Evolutionary conservation across 2,113 vertebrate genomes (phyloP).

Genomic region (Cromileptes altivelis): DNA sequence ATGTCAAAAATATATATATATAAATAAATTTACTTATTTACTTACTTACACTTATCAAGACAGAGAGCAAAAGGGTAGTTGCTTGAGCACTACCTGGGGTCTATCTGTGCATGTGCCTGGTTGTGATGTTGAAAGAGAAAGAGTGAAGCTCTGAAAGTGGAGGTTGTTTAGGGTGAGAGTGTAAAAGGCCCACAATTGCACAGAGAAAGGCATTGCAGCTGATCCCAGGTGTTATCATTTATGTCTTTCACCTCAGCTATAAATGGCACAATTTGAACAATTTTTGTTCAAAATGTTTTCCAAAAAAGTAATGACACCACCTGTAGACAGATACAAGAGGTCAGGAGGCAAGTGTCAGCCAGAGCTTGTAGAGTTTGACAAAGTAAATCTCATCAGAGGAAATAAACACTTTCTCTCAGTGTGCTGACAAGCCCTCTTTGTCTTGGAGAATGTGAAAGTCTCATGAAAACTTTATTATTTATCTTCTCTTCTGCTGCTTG

Average conservation of each 20-base stretch:
- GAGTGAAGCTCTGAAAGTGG: conserved; percentile 10
- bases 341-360: conserved; percentile 56
- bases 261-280: conserved; percentile 23
- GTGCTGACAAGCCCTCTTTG: conserved; percentile 63
- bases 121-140: conserved; percentile 9
- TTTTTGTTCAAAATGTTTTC: background rate
- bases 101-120: too few species aligned
- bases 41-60: too few species aligned
- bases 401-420: conserved; percentile 55
- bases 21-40: too few species aligned
- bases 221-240: conserved; percentile 32
- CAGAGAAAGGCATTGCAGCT: conserved; percentile 9
- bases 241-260: conserved; percentile 11
- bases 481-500: conserved; percentile 48
- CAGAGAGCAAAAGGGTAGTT: too few species aligned
- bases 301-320: conserved; percentile 33
- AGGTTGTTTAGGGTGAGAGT: conserved; percentile 7
- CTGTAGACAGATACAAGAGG: conserved; percentile 51
- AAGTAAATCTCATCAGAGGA: conserved; percentile 59
- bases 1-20: too few species aligned
- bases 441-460: conserved; percentile 71
- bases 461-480: conserved; percentile 81
- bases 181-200: conserved; percentile 31
- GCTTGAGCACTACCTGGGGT: too few species aligned
- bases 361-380: conserved; percentile 47